A percentile compares a stretch with the other conserved stretches of the same genome.
Conservation (phyloP, 2,888 invertebrate species). For the Hemistola chrysoprasaria region DNA sequence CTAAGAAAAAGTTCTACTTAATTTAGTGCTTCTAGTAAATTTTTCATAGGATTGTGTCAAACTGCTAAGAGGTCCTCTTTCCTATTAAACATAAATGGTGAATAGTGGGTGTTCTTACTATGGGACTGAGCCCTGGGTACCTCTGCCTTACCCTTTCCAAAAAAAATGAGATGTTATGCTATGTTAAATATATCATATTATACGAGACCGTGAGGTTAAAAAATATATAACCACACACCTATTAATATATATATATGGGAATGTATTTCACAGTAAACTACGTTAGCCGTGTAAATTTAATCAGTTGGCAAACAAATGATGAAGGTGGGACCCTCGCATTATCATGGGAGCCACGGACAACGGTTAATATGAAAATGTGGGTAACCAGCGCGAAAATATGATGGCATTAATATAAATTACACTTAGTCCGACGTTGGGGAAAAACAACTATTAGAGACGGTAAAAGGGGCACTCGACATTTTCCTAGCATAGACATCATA, state of each 20-base stretch:
- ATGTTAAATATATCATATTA: neutral
- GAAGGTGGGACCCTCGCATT: constrained; percentile 70
- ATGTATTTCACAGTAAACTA: constrained; percentile 60
- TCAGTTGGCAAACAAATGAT: constrained; percentile 74
- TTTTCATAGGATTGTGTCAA: too few relatives aligned
- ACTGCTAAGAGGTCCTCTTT: too few relatives aligned
- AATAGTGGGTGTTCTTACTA: too few relatives aligned
- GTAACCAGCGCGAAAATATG: constrained; percentile 75
- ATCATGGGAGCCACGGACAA: constrained; percentile 61
- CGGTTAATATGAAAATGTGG: constrained; percentile 75
- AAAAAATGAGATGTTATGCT: too few relatives aligned
- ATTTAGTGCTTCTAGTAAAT: too few relatives aligned
- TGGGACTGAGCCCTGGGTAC: too few relatives aligned
- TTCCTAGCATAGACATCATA: too few relatives aligned
- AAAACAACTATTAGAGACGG: constrained; percentile 59
- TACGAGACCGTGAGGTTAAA: constrained; percentile 3
- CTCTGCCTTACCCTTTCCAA: too few relatives aligned
- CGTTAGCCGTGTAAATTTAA: constrained; percentile 74
- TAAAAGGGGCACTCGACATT: constrained; percentile 34
- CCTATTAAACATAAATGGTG: too few relatives aligned
- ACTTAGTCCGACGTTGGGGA: constrained; percentile 58
- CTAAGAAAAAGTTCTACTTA: too few relatives aligned
- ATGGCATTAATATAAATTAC: constrained; percentile 77
- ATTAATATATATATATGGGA: too few relatives aligned
- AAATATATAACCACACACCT: constrained; percentile 38